Conservation (phyloP, 2,888 invertebrate genomes). For the Agrotis puta region DNA sequence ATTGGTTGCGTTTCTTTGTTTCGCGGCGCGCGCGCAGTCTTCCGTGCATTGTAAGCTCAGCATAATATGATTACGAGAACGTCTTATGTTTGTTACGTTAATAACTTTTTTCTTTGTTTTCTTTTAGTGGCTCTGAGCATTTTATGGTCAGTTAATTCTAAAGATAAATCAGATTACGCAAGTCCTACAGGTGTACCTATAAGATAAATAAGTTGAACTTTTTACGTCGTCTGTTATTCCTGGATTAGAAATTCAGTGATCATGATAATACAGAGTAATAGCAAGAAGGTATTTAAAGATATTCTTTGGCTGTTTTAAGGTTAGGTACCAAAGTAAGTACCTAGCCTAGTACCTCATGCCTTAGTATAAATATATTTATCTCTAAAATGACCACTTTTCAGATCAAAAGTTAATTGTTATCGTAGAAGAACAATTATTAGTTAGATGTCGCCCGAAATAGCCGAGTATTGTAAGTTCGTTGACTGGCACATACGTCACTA, state of each 20-base stretch:
- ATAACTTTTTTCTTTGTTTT: slow-evolving; percentile 59
- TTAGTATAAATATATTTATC: not conserved
- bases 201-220: not conserved
- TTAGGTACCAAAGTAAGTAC: too few species aligned
- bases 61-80: slow-evolving; percentile 70
- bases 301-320: too few species aligned
- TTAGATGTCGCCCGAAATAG: slow-evolving; percentile 49
- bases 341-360: too few species aligned
- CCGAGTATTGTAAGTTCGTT: slow-evolving; percentile 50
- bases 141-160: slow-evolving; percentile 63
- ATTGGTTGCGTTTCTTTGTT: slow-evolving; percentile 70
- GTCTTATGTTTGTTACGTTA: slow-evolving; percentile 64
- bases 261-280: too few species aligned
- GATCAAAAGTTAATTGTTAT: slow-evolving; percentile 11
- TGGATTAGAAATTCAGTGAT: not conserved
- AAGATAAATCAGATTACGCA: slow-evolving; percentile 49
- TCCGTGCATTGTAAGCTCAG: slow-evolving; percentile 82
- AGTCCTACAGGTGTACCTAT: slow-evolving; percentile 24
- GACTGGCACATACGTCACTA: slow-evolving; percentile 58
- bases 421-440: slow-evolving; percentile 35
- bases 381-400: not conserved
- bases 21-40: slow-evolving; percentile 69
- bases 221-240: not conserved
- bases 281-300: too few species aligned
- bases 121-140: slow-evolving; percentile 46